Conservation (phyloP, 2,113 vertebrate genomes). For the Microcebus murinus region DNA sequence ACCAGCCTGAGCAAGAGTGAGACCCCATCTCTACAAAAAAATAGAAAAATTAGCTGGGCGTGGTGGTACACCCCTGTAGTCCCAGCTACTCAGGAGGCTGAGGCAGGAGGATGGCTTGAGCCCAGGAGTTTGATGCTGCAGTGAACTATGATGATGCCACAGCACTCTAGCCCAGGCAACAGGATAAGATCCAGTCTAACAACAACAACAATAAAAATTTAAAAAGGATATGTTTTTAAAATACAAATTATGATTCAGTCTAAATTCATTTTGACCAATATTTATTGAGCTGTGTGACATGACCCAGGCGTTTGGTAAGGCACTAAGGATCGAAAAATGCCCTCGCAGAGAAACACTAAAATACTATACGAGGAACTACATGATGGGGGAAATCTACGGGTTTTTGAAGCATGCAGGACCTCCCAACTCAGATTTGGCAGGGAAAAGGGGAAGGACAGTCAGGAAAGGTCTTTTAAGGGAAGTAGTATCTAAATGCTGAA, state of each 20-base stretch:
- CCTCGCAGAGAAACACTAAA: neutral
- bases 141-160: no score
- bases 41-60: no score
- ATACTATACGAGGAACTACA: neutral
- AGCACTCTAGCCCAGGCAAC: no score
- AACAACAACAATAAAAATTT: no score
- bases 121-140: no score
- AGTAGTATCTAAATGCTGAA: neutral
- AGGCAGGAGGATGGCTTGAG: no score
- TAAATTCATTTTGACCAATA: slow-evolving; percentile 4
- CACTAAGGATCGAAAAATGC: neutral
- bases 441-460: neutral
- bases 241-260: neutral
- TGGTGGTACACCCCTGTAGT: no score
- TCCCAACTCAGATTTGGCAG: neutral
- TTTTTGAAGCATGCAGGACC: neutral
- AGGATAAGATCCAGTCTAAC: no score
- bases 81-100: no score
- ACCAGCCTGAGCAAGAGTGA: no score
- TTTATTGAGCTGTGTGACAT: neutral
- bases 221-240: slow-evolving; percentile 3
- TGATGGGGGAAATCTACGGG: neutral
- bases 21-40: no score
- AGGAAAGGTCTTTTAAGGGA: neutral
- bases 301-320: neutral